Conservation (phyloP, 2,888 invertebrate species). For the Lamproptera curius region DNA sequence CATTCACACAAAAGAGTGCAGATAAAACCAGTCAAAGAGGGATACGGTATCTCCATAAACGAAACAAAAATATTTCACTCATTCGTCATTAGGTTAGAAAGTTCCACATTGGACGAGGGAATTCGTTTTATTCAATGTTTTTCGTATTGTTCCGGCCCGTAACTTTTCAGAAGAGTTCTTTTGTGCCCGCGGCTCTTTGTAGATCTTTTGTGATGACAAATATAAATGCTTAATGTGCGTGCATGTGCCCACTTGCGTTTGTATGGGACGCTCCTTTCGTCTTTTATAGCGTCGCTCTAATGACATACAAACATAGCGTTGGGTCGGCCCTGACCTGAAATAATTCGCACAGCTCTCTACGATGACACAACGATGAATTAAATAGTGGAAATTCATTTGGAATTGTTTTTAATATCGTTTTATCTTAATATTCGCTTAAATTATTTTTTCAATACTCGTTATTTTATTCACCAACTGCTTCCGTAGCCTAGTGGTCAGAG, state of each 20-base stretch:
- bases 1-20: too few relatives aligned
- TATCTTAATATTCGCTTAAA: too few relatives aligned
- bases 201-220: slow-evolving; percentile 12
- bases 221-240: slow-evolving; percentile 11
- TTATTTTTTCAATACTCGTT: too few relatives aligned
- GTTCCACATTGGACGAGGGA: background rate
- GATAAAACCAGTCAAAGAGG: too few relatives aligned
- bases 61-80: background rate
- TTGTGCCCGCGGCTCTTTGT: slow-evolving; percentile 11
- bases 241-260: slow-evolving; percentile 5
- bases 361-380: background rate
- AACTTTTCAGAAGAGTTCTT: slow-evolving; percentile 10
- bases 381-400: too few relatives aligned
- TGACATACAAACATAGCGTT: slow-evolving; percentile 15
- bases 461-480: too few relatives aligned
- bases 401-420: too few relatives aligned
- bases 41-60: background rate
- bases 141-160: slow-evolving; percentile 8
- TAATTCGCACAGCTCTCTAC: background rate
- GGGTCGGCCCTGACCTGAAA: slow-evolving; percentile 15
- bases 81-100: background rate
- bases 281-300: slow-evolving; percentile 12
- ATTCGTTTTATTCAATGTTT: background rate
- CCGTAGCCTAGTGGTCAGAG: too few relatives aligned
- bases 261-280: slow-evolving; percentile 1